Percentiles rank a stretch among this genome's conserved stretches.
phyloP scores from a whole-genome alignment of 2,797 vertebrate species.

The Merluccius polli region DNA sequence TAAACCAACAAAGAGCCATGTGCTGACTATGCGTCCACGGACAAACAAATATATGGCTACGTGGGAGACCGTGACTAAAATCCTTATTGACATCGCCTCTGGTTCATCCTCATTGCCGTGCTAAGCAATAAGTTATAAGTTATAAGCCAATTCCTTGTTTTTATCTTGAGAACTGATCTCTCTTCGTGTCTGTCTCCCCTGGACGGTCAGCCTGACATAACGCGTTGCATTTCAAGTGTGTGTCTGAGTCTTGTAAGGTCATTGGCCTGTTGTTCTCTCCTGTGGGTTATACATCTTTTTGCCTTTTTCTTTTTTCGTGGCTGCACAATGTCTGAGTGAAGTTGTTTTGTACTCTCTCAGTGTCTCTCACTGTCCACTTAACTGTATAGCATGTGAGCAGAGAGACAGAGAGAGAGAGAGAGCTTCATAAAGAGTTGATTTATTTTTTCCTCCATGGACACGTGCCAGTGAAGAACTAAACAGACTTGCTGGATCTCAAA shows the following conservation, averaged over 20 bases:
- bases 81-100: constrained; percentile 7
- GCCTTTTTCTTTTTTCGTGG: constrained; percentile 9
- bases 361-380: constrained; percentile 18
- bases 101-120: neutral
- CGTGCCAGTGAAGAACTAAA: constrained; percentile 28
- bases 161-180: constrained; percentile 21
- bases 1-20: constrained; percentile 21
- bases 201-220: too few relatives aligned
- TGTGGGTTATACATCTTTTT: constrained; percentile 20
- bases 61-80: constrained; percentile 19
- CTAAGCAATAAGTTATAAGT: neutral
- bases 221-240: too few relatives aligned
- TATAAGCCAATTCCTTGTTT: constrained; percentile 12
- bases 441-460: constrained; percentile 27
- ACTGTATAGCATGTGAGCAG: neutral
- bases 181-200: constrained; percentile 7
- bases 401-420: too few relatives aligned
- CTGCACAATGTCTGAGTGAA: neutral
- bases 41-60: neutral
- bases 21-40: constrained; percentile 7
- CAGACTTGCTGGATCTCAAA: constrained; percentile 45
- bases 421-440: constrained; percentile 26
- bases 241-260: too few relatives aligned
- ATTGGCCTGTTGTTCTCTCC: constrained; percentile 27
- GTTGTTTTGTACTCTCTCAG: neutral